Percentiles rank a stretch among this genome's conserved stretches.
These are phyloP conservation scores for Geotrupes spiniger DNA, from an alignment of 2,888 invertebrate species.

Conservation along the genomic window DNA sequence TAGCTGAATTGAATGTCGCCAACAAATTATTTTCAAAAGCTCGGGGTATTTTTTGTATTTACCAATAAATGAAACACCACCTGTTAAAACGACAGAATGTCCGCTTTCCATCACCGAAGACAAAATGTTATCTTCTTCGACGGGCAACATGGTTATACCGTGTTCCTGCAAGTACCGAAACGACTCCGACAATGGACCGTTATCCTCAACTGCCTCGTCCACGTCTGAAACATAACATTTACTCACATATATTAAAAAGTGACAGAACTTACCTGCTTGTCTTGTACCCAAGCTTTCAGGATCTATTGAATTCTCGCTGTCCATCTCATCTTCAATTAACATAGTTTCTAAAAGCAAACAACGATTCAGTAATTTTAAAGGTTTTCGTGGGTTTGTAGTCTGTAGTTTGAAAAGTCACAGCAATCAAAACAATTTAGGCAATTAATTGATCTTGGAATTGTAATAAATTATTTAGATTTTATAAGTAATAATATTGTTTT, in stretches of 20 bases:
- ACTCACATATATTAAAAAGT: not conserved
- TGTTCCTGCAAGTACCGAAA: slow-evolving; percentile 76
- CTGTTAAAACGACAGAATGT: slow-evolving; percentile 78
- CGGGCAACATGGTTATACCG: slow-evolving; percentile 82
- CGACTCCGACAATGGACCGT: slow-evolving; percentile 43
- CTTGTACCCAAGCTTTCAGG: slow-evolving; percentile 21
- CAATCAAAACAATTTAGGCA: no score
- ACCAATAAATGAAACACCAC: no score
- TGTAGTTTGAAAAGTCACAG: no score
- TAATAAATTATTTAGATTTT: no score
- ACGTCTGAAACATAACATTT: not conserved
- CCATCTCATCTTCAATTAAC: slow-evolving; percentile 27
- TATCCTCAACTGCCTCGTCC: not conserved
- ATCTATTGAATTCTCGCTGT: slow-evolving; percentile 28
- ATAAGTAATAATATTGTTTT: no score
- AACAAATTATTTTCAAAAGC: no score
- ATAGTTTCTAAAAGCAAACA: slow-evolving; percentile 23
- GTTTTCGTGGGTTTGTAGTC: no score
- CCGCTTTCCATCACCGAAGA: slow-evolving; percentile 82
- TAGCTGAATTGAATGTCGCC: no score
- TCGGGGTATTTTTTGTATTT: no score
- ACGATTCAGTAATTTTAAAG: no score
- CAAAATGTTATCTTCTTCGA: slow-evolving; percentile 71
- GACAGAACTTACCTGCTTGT: slow-evolving; percentile 20
- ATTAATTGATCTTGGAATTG: no score